phyloP scores from a whole-genome alignment of 2,888 invertebrate species.

The Epirrhoe alternata region DNA sequence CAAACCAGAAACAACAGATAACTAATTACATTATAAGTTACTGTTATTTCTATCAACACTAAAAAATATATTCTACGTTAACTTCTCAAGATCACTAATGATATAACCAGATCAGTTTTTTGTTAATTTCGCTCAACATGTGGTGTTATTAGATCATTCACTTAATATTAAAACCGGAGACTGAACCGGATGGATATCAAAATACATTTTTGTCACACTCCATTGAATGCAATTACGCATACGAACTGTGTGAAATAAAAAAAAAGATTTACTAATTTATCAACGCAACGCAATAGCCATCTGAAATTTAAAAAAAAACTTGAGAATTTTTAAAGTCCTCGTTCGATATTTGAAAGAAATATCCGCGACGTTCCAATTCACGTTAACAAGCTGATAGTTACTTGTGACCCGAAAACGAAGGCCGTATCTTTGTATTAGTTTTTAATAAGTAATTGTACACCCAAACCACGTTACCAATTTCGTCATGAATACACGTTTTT shows the following conservation, averaged over 20 bases:
- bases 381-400: slow-evolving; percentile 57
- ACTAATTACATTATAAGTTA: neutral
- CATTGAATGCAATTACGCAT: slow-evolving; percentile 41
- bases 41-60: slow-evolving; percentile 25
- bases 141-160: slow-evolving; percentile 69
- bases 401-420: slow-evolving; percentile 61
- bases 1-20: neutral
- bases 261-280: slow-evolving; percentile 4
- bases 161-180: slow-evolving; percentile 63
- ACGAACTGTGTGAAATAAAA: slow-evolving; percentile 4
- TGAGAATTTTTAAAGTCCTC: slow-evolving; percentile 40
- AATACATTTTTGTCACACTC: slow-evolving; percentile 47
- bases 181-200: slow-evolving; percentile 57
- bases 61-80: slow-evolving; percentile 12
- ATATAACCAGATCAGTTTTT: slow-evolving; percentile 55
- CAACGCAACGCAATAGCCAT: neutral
- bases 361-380: slow-evolving; percentile 56
- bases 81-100: slow-evolving; percentile 42
- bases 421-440: slow-evolving; percentile 72
- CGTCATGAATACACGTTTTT: slow-evolving; percentile 77
- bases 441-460: slow-evolving; percentile 82
- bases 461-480: slow-evolving; percentile 76
- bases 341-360: slow-evolving; percentile 53
- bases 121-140: slow-evolving; percentile 53
- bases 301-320: slow-evolving; percentile 14